Percentiles rank a stretch among this genome's conserved stretches.
Evolutionary conservation across 2,888 invertebrate species (phyloP).

Genomic region (Eledone cirrhosa): DNA sequence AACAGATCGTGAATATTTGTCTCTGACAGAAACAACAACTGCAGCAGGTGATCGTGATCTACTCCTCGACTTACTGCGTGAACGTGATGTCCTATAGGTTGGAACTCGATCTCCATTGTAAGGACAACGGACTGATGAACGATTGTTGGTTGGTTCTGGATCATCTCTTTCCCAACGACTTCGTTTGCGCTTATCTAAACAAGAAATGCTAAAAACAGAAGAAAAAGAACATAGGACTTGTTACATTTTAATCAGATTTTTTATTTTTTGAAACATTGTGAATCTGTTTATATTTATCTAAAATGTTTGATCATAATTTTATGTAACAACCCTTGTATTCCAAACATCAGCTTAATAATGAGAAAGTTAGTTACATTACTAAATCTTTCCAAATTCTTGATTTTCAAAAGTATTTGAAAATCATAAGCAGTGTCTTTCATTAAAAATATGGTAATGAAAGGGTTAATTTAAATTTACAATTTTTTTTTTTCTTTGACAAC

Average conservation of each 20-base stretch:
- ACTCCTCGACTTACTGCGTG: conserved; percentile 59
- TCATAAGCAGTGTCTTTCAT: no score
- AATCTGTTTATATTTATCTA: background rate
- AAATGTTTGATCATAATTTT: no score
- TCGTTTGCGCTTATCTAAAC: conserved; percentile 30
- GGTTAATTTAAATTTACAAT: no score
- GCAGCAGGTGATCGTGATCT: conserved; percentile 51
- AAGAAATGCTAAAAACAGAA: background rate
- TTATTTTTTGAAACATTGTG: background rate
- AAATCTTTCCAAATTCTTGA: no score
- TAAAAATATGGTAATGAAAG: no score
- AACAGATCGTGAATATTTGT: conserved; percentile 7
- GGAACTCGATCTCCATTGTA: conserved; percentile 46
- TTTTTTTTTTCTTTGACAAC: no score
- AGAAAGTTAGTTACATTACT: no score
- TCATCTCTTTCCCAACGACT: conserved; percentile 31
- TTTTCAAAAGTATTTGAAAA: no score
- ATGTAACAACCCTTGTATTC: no score
- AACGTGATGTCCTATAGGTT: conserved; percentile 49
- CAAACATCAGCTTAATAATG: no score
- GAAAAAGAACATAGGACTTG: background rate
- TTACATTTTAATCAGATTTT: background rate
- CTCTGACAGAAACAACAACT: conserved; percentile 18
- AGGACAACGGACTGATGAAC: conserved; percentile 23
- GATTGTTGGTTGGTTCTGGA: conserved; percentile 31